These are phyloP conservation scores for Myiotriccus ornatus DNA, from an alignment of 2,797 vertebrate genomes.

Conservation along the genomic window DNA sequence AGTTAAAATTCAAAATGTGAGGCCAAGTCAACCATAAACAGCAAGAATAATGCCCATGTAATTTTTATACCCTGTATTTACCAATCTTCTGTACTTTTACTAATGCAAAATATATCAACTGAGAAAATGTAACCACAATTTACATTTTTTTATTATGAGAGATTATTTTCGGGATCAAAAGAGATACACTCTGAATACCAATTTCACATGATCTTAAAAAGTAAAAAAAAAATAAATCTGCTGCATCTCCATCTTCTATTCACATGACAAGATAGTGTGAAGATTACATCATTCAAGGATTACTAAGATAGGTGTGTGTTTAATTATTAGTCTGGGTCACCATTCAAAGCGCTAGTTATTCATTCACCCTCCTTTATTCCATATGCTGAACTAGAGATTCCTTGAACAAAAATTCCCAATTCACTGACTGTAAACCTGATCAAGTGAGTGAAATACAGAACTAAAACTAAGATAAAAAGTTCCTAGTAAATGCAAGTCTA, in stretches of 20 bases:
- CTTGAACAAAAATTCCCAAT: constrained; percentile 1
- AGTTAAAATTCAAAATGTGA: constrained; percentile 42
- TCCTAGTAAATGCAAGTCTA: background rate
- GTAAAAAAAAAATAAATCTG: background rate
- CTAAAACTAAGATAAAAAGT: background rate
- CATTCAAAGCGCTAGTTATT: background rate
- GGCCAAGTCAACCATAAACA: constrained; percentile 43
- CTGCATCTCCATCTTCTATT: background rate
- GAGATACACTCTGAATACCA: background rate
- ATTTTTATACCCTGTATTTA: constrained; percentile 5
- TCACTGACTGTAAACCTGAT: background rate
- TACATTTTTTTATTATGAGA: constrained; percentile 22
- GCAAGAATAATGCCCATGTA: background rate
- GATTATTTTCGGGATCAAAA: constrained; percentile 46
- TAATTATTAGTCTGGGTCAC: background rate
- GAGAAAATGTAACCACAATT: constrained; percentile 9
- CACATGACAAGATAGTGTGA: background rate
- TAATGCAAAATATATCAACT: constrained; percentile 30
- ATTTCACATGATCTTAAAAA: background rate
- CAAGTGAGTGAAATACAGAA: background rate
- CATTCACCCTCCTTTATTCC: background rate
- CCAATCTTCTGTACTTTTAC: constrained; percentile 18
- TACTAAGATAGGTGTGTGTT: background rate
- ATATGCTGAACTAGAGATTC: background rate
- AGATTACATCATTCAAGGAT: constrained; percentile 6